Percentiles rank a stretch among this genome's conserved stretches.
phyloP scores from a whole-genome alignment of 2,888 invertebrate species.

The Andrena chrysosceles region DNA sequence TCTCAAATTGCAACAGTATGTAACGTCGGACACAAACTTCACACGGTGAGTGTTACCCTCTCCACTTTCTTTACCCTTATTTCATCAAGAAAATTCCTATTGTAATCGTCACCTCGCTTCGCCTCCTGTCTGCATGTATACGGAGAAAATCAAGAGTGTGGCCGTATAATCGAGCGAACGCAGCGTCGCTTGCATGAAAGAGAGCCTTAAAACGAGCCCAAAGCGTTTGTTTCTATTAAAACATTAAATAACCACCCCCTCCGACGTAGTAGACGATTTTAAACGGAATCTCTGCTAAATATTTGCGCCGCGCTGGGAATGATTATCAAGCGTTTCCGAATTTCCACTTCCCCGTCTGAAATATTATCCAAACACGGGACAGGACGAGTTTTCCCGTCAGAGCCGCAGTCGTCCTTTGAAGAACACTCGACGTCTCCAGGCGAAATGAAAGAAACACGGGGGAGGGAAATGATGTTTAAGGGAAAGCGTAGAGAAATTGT shows the following conservation, averaged over 20 bases:
- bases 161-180: conserved; percentile 58
- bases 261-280: background rate
- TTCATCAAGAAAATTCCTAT: background rate
- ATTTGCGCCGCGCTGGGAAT: conserved; percentile 4
- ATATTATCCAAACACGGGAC: conserved; percentile 26
- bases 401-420: conserved; percentile 18
- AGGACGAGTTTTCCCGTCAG: background rate
- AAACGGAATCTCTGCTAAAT: background rate
- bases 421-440: conserved; percentile 37
- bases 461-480: conserved; percentile 30
- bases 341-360: background rate
- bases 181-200: conserved; percentile 45
- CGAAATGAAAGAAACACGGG: conserved; percentile 24
- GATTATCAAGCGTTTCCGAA: conserved; percentile 12
- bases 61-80: conserved; percentile 1
- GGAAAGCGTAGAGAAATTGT: conserved; percentile 28
- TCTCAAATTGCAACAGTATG: conserved; percentile 75
- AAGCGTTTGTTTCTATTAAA: background rate
- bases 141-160: conserved; percentile 68
- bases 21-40: conserved; percentile 72
- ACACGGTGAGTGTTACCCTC: conserved; percentile 76
- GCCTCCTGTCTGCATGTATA: conserved; percentile 56
- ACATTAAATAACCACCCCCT: no score
- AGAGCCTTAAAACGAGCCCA: background rate
- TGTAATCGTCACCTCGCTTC: conserved; percentile 22